These are phyloP conservation scores for Cryptophagus acutangulus DNA, from an alignment of 2,888 invertebrate genomes.

Conservation along the genomic window DNA sequence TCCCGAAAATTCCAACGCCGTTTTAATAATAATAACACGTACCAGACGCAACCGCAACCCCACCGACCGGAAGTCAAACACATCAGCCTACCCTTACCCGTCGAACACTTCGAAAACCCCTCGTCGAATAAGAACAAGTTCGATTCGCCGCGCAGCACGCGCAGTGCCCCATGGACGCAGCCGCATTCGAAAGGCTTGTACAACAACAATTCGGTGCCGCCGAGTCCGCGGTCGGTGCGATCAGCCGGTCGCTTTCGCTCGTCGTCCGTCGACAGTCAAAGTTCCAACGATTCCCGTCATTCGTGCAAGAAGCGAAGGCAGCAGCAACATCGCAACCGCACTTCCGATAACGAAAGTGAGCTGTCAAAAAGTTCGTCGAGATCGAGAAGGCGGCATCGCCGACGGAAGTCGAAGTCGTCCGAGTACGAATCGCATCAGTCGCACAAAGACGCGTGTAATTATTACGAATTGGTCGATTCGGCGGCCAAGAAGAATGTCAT, in stretches of 20 bases:
- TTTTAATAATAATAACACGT: constrained; percentile 48
- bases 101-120: constrained; percentile 48
- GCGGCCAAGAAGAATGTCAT: constrained; percentile 53
- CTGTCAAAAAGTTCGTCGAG: constrained; percentile 79
- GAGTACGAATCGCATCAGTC: constrained; percentile 61
- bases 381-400: constrained; percentile 68
- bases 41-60: constrained; percentile 13
- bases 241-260: constrained; percentile 72
- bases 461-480: constrained; percentile 76
- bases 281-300: constrained; percentile 79
- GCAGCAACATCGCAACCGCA: constrained; percentile 78
- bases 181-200: constrained; percentile 70
- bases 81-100: constrained; percentile 55
- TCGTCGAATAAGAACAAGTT: constrained; percentile 44
- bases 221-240: constrained; percentile 77
- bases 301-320: constrained; percentile 69
- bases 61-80: constrained; percentile 49
- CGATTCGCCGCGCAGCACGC: constrained; percentile 74
- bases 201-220: constrained; percentile 49
- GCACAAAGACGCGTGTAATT: constrained; percentile 30
- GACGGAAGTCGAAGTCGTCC: constrained; percentile 72
- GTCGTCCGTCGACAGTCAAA: constrained; percentile 84
- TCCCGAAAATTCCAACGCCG: constrained; percentile 60
- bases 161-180: constrained; percentile 76
- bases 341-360: constrained; percentile 89